A percentile compares a stretch with the other conserved stretches of the same genome.
These are phyloP conservation scores for Calliscelio sp. DNA, from an alignment of 2,888 invertebrate species.

Conservation along the genomic window DNA sequence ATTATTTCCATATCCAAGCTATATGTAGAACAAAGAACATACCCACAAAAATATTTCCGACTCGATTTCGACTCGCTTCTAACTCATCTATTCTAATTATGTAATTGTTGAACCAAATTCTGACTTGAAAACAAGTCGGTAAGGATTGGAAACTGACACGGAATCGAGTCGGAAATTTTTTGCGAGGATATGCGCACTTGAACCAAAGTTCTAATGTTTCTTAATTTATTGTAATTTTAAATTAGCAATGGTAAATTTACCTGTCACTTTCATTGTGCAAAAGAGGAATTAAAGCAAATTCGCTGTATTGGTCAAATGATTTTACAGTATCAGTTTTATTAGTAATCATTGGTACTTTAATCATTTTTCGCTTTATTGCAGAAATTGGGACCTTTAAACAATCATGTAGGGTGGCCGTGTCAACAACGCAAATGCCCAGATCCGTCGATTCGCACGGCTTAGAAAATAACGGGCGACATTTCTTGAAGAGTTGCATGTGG, in stretches of 20 bases:
- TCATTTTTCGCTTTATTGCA: constrained; percentile 22
- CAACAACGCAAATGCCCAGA: constrained; percentile 16
- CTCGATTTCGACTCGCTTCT: no score
- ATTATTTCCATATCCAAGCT: no score
- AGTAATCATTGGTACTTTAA: constrained; percentile 5
- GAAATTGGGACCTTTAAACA: neutral
- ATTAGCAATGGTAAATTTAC: neutral
- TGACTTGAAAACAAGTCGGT: no score
- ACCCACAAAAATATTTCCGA: no score
- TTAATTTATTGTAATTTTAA: neutral
- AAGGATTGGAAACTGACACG: no score
- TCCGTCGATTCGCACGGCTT: neutral
- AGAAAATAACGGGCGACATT: constrained; percentile 15
- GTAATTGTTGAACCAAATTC: no score
- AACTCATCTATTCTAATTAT: no score
- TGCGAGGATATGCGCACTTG: no score
- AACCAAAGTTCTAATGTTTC: neutral
- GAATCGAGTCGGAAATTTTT: no score
- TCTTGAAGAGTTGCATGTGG: neutral
- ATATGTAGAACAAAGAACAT: no score
- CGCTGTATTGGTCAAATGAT: neutral
- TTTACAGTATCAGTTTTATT: constrained; percentile 1
- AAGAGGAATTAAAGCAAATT: constrained; percentile 27
- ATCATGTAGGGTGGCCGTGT: neutral
- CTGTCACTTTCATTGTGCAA: neutral